Base-by-base conservation (phyloP, 2,797 vertebrate species). In the Microchirus variegatus region DNA sequence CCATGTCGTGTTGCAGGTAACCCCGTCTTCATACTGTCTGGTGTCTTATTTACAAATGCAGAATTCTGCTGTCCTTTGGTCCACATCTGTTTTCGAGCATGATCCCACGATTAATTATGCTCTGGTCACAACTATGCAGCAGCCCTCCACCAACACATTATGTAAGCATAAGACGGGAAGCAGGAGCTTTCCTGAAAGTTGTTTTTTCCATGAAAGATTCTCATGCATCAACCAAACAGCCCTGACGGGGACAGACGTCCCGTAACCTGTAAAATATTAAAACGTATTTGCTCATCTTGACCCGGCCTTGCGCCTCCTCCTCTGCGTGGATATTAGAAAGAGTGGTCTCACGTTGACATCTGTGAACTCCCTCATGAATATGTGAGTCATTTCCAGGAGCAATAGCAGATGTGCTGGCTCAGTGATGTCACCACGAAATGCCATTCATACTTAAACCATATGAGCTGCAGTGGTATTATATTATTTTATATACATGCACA, bases 361-460 rank as follows among this genome's bases (percentile, higher is more conserved):
- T 74, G 67, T 66, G 19, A 62, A 63, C 78, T 68, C 69, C 69
- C 78, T 73, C 52, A 19, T 67, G 73, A 72, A 59, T 64, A 57
- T 71, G 59, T 75, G 77, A 87, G 66, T 82, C 81, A 78, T 75
- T 76, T 70, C 61, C 58, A 63, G 85, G 76, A 77, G 64, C 72
- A 48, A 13, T 17, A 77, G 81, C 90, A 91, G 90, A 91, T 90
- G 89, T 89, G 79, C 61, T 18, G 68, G 61, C 78, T 77, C 68
- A 47, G 63, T 89, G 78, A 89, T 84, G 84, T 86, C 85, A 88
- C 79, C 76, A 14, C 67, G 63, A 70, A 82, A 75, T 85, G 80
- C 82, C 72, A 54, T 59, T 68, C 53, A 26, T 52, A 48, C 56
- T 63, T 50, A 41, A 12, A 43, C 45, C 56, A 58, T 46, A 59